These are phyloP conservation scores for Morinoia aosen DNA, from an alignment of 2,888 invertebrate species.

Conservation along the genomic window DNA sequence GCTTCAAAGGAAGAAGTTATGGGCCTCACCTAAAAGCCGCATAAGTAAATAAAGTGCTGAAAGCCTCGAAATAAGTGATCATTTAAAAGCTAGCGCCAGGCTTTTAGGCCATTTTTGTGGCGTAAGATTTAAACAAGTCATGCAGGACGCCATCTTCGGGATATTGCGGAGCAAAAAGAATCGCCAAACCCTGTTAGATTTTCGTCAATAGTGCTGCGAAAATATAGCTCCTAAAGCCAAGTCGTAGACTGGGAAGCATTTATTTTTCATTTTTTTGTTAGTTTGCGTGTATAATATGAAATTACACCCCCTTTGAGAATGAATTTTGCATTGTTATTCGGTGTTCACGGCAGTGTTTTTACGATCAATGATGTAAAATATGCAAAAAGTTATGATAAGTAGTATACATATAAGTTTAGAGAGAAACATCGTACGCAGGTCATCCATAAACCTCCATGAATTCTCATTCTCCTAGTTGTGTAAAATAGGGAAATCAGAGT, in stretches of 20 bases:
- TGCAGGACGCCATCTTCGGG: slow-evolving; percentile 26
- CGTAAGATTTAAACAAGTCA: slow-evolving; percentile 51
- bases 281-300: not conserved
- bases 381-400: not conserved
- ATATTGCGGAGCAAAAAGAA: not conserved
- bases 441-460: not conserved
- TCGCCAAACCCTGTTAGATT: slow-evolving; percentile 21
- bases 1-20: slow-evolving; percentile 53
- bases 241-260: not conserved
- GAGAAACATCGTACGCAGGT: not conserved
- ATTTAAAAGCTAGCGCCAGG: slow-evolving; percentile 45
- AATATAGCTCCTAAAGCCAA: not conserved
- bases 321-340: not conserved
- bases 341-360: not conserved
- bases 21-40: slow-evolving; percentile 52
- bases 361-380: not conserved
- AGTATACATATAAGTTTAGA: not conserved
- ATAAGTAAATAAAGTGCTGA: slow-evolving; percentile 53
- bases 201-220: slow-evolving; percentile 22
- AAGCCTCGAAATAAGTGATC: slow-evolving; percentile 53
- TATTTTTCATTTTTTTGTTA: not conserved
- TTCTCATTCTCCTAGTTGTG: not conserved
- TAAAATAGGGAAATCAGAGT: not conserved
- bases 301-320: not conserved
- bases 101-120: slow-evolving; percentile 44